Evolutionary conservation across 2,888 invertebrate species (phyloP), one percentile per base, ranked within the genome.

Genomic region (Hypomecis atomaria): DNA sequence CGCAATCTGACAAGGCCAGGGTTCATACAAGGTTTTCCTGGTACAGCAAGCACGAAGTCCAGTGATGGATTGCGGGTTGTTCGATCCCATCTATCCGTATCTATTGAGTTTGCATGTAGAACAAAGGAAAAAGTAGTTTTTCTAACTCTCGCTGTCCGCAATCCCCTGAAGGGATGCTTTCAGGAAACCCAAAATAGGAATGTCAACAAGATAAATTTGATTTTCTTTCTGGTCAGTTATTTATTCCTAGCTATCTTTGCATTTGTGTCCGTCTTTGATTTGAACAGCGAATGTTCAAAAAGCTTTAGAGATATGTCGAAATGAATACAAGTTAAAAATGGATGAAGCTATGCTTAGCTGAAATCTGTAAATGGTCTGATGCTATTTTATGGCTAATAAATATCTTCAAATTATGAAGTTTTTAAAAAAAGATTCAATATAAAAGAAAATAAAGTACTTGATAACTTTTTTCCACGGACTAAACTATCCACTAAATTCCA

Each of bases 141-240:
- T 65, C 52, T 48, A 65, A 65, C 59, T 56, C 52, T 34, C 58
- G 11, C 44, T 70, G 75, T 71, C 68, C 67, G 45, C 68, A 66
- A 72, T 67, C 61, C 71, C 71, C 70, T 37, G 13, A 62, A 50
- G 71, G 71, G 59, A 69, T 66, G 69, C 71, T 59, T 63, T 63
- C 71, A 75, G 74, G 67, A 57, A 71, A 74, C 71, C 71, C 68
- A 56, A 59, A 73, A 76, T 77, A 75, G 75, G 76, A 75, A 75
- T 72, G 71, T 71, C 70, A 70, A 69, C 69, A 67, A 68, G 64
- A 61, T 62, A 74, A 75, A 79, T 76, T 74, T 67, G 69, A 78
- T 79, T 77, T 78, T 74, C 76, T 78, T 73, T 71, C 71, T 63
- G 72, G 62, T 71, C 64, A 70, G 71, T 64, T 76, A 67, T 74